phyloP scores from a whole-genome alignment of 2,888 invertebrate genomes.

The Saturnia pavonia region DNA sequence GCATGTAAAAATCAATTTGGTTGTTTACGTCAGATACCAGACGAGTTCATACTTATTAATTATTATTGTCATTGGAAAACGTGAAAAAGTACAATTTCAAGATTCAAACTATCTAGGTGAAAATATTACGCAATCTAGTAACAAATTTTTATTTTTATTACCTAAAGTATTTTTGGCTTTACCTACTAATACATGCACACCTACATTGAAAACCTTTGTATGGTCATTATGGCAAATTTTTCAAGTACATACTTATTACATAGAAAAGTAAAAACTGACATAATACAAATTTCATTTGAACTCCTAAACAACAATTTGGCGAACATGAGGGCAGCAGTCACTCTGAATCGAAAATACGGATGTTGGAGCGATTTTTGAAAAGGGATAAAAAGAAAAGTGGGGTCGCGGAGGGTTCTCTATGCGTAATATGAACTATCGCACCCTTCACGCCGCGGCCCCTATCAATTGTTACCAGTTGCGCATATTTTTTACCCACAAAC shows the following conservation, averaged over 20 bases:
- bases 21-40: not conserved
- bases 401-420: slow-evolving; percentile 66
- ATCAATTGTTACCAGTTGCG: slow-evolving; percentile 77
- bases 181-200: no score
- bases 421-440: slow-evolving; percentile 63
- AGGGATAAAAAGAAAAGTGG: slow-evolving; percentile 71
- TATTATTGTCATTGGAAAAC: no score
- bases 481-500: slow-evolving; percentile 67
- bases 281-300: not conserved
- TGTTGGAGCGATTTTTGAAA: slow-evolving; percentile 72
- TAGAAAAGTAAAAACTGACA: not conserved
- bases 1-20: not conserved
- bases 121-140: no score
- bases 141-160: no score
- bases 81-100: no score
- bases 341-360: slow-evolving; percentile 61
- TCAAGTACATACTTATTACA: not conserved
- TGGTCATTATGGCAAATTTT: not conserved
- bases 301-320: slow-evolving; percentile 47
- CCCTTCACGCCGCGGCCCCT: slow-evolving; percentile 57
- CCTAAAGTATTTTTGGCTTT: no score
- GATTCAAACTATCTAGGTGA: no score
- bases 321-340: slow-evolving; percentile 72
- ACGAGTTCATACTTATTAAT: not conserved
- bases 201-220: no score